These are phyloP conservation scores for Drosophila ustulata DNA, from an alignment of 2,888 invertebrate genomes.

Conservation along the genomic window DNA sequence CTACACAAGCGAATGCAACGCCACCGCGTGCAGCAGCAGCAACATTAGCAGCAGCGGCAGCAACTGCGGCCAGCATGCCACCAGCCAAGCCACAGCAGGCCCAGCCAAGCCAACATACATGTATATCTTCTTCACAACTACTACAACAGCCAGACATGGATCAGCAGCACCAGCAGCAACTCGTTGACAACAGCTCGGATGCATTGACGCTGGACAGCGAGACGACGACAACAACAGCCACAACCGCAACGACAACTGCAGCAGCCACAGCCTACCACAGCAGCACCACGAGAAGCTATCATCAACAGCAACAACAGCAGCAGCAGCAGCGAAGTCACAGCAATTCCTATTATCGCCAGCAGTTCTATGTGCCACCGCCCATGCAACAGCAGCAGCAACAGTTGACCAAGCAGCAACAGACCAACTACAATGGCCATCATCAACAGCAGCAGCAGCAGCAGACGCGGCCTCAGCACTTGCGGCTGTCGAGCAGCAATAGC, in stretches of 20 bases:
- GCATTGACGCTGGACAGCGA: constrained; percentile 20
- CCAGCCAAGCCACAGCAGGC: constrained; percentile 58
- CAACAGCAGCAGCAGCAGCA: constrained; percentile 47
- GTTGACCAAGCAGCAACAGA: constrained; percentile 56
- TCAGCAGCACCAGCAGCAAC: constrained; percentile 24
- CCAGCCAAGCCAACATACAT: constrained; percentile 68
- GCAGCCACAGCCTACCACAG: constrained; percentile 14
- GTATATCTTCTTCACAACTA: constrained; percentile 77
- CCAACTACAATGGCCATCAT: constrained; percentile 54
- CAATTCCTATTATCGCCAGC: constrained; percentile 77
- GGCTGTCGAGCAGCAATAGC: constrained; percentile 49
- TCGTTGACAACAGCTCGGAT: constrained; percentile 16
- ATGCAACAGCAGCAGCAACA: constrained; percentile 71
- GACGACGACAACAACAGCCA: constrained; percentile 35
- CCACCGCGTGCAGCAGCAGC: constrained; percentile 25
- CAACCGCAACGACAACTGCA: constrained; percentile 22
- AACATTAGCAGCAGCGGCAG: constrained; percentile 37
- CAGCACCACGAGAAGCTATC: constrained; percentile 21
- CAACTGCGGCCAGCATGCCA: constrained; percentile 76
- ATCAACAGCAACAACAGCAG: constrained; percentile 13
- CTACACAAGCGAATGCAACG: constrained; percentile 50
- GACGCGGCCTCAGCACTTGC: constrained; percentile 61
- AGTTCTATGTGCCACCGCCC: constrained; percentile 83
- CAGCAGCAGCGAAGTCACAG: constrained; percentile 48
- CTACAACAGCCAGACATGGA: constrained; percentile 68